Evolutionary conservation across 2,113 vertebrate species (phyloP), one percentile per base, ranked within the genome.

Genomic region (Myrmecophaga tridactyla): DNA sequence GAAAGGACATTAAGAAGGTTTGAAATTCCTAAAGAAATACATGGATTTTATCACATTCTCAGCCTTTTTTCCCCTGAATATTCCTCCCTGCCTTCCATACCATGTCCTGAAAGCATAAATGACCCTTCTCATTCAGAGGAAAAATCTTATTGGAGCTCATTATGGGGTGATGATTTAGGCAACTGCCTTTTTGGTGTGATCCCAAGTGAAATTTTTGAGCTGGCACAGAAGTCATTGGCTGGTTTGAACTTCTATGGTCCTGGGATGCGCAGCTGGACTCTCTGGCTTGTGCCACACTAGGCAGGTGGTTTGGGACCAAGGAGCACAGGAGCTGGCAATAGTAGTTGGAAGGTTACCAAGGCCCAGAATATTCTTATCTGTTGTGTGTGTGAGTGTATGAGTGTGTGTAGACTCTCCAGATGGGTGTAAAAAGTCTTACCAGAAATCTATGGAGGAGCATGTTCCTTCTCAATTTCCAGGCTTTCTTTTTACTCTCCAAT

Each of bases 221-320:
- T 94, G 90, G 87, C 56, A 86, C 93, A 48, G 70, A 76, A 87
- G 81, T 94, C 87, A 93, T 88, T 93, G 84, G 90, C 48, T 43
- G 3, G 60, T 76, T 62, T 77, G 92, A 87, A 51, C 81, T 63
- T 77, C 36, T 17, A 21, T 14, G 15, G 51, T 93, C 73, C 60
- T 67, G 56, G 67, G 81, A 58, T 34, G 76, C 84, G 63, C 96
- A 73, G 48, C 87, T 96, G 80, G 46, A 76, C 12, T 92, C 85
- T 78, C 77, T 96, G 96, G 92, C 95, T 73, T 18, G 7, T 31
- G 48, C 56, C 36, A 39, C 48, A 36, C 51, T 25, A 65, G 90
- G 90, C 92, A 95, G 92, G 94, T 96, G 92, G 85, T 65, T 86
- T 34, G 69, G 63, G 90, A 78, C 89, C 86, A 78, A 84, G 86